phyloP scores from a whole-genome alignment of 2,888 invertebrate genomes.

The Sarcophaga caerulescens region DNA sequence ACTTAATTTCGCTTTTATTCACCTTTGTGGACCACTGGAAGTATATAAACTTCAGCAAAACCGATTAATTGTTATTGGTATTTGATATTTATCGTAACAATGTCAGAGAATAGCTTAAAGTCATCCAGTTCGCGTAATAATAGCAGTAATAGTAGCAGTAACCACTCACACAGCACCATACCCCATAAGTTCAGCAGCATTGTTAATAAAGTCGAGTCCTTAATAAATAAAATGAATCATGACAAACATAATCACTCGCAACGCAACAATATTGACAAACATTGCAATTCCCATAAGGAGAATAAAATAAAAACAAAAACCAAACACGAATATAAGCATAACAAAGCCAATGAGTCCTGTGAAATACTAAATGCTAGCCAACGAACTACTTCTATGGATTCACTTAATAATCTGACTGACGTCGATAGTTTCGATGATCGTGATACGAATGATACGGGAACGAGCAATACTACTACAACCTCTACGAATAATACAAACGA shows the following conservation, averaged over 20 bases:
- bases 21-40: neutral
- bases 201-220: slow-evolving; percentile 78
- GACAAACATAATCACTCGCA: slow-evolving; percentile 71
- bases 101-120: slow-evolving; percentile 77
- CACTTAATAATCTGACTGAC: slow-evolving; percentile 87
- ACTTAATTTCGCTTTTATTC: slow-evolving; percentile 31
- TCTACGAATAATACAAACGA: slow-evolving; percentile 78
- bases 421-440: slow-evolving; percentile 81
- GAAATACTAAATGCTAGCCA: neutral
- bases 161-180: slow-evolving; percentile 53
- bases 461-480: slow-evolving; percentile 27
- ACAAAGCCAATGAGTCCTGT: slow-evolving; percentile 22
- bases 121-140: slow-evolving; percentile 60
- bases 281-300: slow-evolving; percentile 16
- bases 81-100: slow-evolving; percentile 64
- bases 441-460: slow-evolving; percentile 80
- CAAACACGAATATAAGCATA: neutral
- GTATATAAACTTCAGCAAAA: neutral
- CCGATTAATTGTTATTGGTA: neutral
- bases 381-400: slow-evolving; percentile 84
- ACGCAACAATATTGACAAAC: slow-evolving; percentile 24
- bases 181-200: slow-evolving; percentile 77
- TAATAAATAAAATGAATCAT: slow-evolving; percentile 77
- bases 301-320: slow-evolving; percentile 43
- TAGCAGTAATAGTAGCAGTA: slow-evolving; percentile 43